Evolutionary conservation across 64 coral and sea anemone species (phyloP).

Genomic region (Orbicella faveolata): DNA sequence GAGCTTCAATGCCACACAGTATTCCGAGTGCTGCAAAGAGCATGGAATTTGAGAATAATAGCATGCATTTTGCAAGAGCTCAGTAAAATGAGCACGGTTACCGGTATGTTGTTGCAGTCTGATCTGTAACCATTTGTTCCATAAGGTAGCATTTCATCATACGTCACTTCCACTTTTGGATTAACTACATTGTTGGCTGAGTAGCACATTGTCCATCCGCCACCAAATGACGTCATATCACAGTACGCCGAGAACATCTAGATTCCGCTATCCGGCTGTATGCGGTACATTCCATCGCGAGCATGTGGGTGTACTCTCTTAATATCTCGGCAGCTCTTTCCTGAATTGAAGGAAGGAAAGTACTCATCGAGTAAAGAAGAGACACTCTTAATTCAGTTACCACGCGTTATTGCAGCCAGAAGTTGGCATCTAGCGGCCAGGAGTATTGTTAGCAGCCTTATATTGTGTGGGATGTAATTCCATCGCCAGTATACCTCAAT

Average conservation of each 20-base stretch:
- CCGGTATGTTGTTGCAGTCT: constrained; percentile 29
- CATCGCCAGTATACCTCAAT: no score
- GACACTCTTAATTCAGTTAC: no score
- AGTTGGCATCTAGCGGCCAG: no score
- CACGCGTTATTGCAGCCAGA: no score
- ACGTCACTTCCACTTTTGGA: constrained; percentile 16
- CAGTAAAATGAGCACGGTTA: neutral
- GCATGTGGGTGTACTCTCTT: neutral
- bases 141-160: neutral
- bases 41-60: no score
- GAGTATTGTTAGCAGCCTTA: no score
- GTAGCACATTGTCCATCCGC: constrained; percentile 44
- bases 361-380: no score
- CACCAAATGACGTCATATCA: constrained; percentile 54
- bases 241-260: neutral
- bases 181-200: constrained; percentile 11
- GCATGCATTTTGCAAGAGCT: no score
- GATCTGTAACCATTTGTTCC: constrained; percentile 30
- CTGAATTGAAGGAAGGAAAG: neutral
- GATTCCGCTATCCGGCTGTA: constrained; percentile 15
- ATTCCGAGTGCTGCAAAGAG: no score
- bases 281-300: constrained; percentile 6
- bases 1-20: no score
- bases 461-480: no score
- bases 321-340: constrained; percentile 2